These are phyloP conservation scores for Spheniscus humboldti DNA, from an alignment of 2,797 vertebrate species.

Conservation along the genomic window DNA sequence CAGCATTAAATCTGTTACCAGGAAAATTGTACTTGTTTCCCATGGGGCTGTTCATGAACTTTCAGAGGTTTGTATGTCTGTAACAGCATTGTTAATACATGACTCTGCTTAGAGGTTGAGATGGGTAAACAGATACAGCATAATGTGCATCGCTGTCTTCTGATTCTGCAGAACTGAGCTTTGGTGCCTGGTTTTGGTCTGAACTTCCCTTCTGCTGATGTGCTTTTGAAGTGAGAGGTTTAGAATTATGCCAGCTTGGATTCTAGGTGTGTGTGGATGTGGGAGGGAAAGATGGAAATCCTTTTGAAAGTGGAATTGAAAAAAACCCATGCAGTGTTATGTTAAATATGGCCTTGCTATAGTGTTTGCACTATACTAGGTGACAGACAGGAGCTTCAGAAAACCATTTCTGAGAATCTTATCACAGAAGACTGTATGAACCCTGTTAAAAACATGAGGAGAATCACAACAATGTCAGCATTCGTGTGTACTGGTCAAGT, in stretches of 20 bases:
- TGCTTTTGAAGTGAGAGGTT: not conserved
- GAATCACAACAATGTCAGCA: not conserved
- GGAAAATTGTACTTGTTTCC: not conserved
- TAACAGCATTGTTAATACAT: not conserved
- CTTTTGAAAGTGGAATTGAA: not conserved
- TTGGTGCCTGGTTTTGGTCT: not conserved
- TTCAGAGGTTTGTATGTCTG: not conserved
- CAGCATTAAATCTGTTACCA: not conserved
- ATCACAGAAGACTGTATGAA: not conserved
- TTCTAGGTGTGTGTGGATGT: not conserved
- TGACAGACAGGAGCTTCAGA: not conserved
- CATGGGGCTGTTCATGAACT: not conserved
- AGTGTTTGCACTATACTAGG: not conserved
- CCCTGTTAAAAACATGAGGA: not conserved
- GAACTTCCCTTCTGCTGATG: not conserved
- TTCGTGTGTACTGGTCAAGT: not conserved
- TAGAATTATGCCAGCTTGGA: not conserved
- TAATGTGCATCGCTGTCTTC: not conserved
- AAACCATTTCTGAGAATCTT: not conserved
- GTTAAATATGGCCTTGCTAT: not conserved
- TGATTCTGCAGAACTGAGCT: not conserved
- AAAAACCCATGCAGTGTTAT: accelerated
- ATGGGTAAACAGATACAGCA: not conserved
- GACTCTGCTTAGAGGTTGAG: not conserved
- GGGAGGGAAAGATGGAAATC: not conserved